Conservation (phyloP, 2,888 invertebrate species). For the Cheilosia pagana region DNA sequence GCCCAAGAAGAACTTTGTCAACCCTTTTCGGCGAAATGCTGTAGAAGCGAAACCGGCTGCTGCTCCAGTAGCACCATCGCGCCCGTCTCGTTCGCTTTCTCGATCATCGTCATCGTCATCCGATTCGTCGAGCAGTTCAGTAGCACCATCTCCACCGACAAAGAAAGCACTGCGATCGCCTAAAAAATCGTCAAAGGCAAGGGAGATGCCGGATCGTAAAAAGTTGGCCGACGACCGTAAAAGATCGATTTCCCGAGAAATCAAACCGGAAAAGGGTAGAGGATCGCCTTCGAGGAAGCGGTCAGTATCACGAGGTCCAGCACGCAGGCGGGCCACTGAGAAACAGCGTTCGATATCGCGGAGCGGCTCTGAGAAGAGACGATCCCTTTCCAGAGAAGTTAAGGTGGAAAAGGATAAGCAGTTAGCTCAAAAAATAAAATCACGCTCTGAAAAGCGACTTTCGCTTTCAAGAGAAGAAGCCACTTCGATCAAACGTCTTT, state of each 20-base stretch:
- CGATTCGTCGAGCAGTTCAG: slow-evolving; percentile 68
- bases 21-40: slow-evolving; percentile 48
- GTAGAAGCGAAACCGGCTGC: slow-evolving; percentile 7
- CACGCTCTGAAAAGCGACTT: slow-evolving; percentile 5
- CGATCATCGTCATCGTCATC: slow-evolving; percentile 59
- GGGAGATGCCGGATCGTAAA: slow-evolving; percentile 12
- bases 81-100: slow-evolving; percentile 30
- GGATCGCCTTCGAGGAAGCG: slow-evolving; percentile 33
- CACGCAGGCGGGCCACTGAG: neutral
- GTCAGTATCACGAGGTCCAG: slow-evolving; percentile 24
- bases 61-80: neutral
- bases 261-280: slow-evolving; percentile 26
- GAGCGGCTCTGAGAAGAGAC: slow-evolving; percentile 49
- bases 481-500: neutral
- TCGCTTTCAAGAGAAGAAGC: slow-evolving; percentile 29
- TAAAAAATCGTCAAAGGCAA: slow-evolving; percentile 51
- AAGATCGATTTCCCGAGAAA: slow-evolving; percentile 75
- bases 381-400: slow-evolving; percentile 38
- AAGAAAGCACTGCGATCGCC: slow-evolving; percentile 49
- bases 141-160: slow-evolving; percentile 80
- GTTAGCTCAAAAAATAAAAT: slow-evolving; percentile 10
- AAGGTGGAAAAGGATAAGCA: slow-evolving; percentile 38
- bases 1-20: slow-evolving; percentile 48
- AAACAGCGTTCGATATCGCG: slow-evolving; percentile 36
- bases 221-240: slow-evolving; percentile 69